Conservation (phyloP, 1,140 invertebrate genomes). For the Caerostris darwini region DNA sequence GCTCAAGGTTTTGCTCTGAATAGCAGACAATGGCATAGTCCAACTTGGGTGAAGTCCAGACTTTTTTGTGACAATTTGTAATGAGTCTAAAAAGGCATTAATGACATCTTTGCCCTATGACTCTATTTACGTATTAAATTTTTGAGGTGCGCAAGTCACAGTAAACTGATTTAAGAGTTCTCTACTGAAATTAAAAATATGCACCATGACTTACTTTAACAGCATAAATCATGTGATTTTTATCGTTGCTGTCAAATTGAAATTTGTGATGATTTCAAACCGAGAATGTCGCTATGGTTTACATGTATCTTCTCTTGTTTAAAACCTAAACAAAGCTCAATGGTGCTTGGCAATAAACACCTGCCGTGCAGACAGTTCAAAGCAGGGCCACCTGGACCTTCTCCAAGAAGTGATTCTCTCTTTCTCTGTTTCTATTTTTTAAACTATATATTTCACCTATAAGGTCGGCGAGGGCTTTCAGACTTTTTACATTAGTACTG, state of each 20-base stretch:
- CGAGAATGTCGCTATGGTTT: background rate
- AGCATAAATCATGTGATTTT: no score
- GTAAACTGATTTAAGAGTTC: no score
- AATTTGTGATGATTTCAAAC: no score
- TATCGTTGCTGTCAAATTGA: no score
- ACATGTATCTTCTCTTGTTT: conserved; percentile 6
- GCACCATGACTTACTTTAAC: no score
- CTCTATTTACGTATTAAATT: background rate
- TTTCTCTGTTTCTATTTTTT: conserved; percentile 66
- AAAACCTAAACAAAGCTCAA: conserved; percentile 31
- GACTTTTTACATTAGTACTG: background rate
- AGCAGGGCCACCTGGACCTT: background rate
- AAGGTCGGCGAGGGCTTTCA: conserved; percentile 41
- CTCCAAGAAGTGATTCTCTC: conserved; percentile 40
- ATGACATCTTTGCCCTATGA: conserved; percentile 48
- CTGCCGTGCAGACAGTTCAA: conserved; percentile 61
- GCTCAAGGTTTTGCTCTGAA: conserved; percentile 72
- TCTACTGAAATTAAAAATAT: no score
- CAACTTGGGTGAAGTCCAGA: conserved; percentile 66
- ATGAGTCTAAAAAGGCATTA: conserved; percentile 58
- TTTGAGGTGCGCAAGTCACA: background rate
- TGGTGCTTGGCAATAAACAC: conserved; percentile 57
- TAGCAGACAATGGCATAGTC: conserved; percentile 74
- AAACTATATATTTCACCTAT: conserved; percentile 17
- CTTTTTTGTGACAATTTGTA: conserved; percentile 38